phyloP scores from a whole-genome alignment of 2,797 vertebrate genomes.

The Trematomus bernacchii region DNA sequence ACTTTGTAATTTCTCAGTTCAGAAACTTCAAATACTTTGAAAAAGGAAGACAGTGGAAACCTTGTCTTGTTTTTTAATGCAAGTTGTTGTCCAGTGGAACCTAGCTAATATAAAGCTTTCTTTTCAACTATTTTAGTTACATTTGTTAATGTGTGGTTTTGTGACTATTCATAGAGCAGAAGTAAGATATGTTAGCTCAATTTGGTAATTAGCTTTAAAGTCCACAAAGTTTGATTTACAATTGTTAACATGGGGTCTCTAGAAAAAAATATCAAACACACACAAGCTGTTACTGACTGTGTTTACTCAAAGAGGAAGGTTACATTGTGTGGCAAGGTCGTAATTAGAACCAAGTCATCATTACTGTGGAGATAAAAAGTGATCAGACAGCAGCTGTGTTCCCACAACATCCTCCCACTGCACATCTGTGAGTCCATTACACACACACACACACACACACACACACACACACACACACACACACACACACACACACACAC shows the following conservation, averaged over 20 bases:
- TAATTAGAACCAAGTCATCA: conserved; percentile 53
- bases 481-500: neutral
- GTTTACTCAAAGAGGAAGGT: conserved; percentile 28
- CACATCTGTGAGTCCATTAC: conserved; percentile 65
- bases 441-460: conserved; percentile 20
- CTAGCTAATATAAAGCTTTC: neutral
- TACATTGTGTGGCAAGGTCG: conserved; percentile 43
- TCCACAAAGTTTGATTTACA: neutral
- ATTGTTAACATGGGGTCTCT: neutral
- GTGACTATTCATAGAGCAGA: neutral
- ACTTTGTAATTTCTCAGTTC: conserved; percentile 3
- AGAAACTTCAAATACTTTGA: conserved; percentile 3
- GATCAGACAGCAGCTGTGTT: conserved; percentile 76
- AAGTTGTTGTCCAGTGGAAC: neutral
- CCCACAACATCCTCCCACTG: conserved; percentile 80
- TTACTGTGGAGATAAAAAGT: conserved; percentile 53
- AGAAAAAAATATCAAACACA: neutral
- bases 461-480: neutral
- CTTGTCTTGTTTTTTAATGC: neutral
- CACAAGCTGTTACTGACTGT: neutral
- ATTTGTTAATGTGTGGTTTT: neutral
- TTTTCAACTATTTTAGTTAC: neutral
- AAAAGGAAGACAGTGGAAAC: conserved; percentile 8
- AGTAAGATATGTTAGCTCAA: neutral
- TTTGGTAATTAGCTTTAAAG: neutral